These are phyloP conservation scores for Calyptomena viridis DNA, from an alignment of 2,113 vertebrate species.

Conservation along the genomic window DNA sequence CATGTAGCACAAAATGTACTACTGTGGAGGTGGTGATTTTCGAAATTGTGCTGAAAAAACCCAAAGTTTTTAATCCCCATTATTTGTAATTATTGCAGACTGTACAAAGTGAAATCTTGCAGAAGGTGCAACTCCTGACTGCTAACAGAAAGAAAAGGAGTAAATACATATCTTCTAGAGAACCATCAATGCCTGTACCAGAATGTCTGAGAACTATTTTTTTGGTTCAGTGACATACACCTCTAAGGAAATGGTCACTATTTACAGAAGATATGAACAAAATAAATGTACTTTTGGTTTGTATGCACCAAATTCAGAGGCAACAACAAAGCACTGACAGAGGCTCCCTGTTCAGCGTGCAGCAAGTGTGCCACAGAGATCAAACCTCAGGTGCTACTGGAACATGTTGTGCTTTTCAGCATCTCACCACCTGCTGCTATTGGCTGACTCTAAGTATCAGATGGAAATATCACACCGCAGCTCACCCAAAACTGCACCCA, in stretches of 20 bases:
- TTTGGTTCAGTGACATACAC: background rate
- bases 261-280: background rate
- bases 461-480: conserved; percentile 65
- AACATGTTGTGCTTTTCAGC: conserved; percentile 45
- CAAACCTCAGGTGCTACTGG: conserved; percentile 56
- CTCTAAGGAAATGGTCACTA: background rate
- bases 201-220: background rate
- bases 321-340: background rate
- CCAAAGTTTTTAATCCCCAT: background rate
- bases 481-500: conserved; percentile 44
- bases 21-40: background rate
- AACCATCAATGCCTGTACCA: background rate
- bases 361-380: conserved; percentile 18
- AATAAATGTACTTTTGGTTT: background rate
- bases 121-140: background rate
- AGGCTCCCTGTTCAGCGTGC: background rate
- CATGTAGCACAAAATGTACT: background rate
- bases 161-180: background rate
- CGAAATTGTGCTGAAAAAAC: background rate
- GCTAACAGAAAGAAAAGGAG: background rate
- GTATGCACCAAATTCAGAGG: background rate
- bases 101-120: background rate
- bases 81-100: background rate
- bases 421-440: conserved; percentile 31
- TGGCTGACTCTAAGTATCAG: conserved; percentile 62